A percentile compares a stretch with the other conserved stretches of the same genome.
Conservation (phyloP, 2,113 vertebrate genomes). For the Glaucomys volans region DNA sequence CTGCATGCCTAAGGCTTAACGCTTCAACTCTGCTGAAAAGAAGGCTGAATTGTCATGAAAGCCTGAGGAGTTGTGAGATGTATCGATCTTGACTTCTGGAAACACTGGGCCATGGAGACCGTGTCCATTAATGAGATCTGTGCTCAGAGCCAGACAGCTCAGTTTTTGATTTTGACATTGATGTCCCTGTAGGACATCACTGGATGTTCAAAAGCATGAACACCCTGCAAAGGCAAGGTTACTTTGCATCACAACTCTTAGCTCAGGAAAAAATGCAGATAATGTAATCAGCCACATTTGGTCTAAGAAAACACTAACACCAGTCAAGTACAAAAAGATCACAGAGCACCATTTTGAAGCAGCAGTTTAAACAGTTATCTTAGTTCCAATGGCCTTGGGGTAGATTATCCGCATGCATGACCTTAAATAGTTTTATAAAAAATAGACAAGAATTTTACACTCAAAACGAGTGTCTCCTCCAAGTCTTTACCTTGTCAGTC, state of each 20-base stretch:
- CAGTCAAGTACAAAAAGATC: not conserved
- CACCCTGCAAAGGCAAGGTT: not conserved
- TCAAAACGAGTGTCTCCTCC: not conserved
- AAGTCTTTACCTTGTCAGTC: not conserved
- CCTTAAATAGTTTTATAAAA: not conserved
- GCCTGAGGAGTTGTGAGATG: not conserved
- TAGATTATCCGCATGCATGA: not conserved
- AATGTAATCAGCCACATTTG: no score
- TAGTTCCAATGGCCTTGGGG: not conserved
- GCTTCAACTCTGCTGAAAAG: not conserved
- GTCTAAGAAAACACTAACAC: not conserved
- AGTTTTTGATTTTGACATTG: not conserved
- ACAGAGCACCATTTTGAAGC: not conserved
- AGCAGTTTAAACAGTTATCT: not conserved
- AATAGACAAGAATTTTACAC: not conserved
- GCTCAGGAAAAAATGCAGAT: not conserved
- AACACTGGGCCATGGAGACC: not conserved
- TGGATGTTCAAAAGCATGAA: not conserved
- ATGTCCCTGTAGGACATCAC: not conserved
- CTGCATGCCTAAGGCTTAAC: not conserved
- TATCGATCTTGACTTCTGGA: constrained; percentile 62
- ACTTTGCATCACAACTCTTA: not conserved
- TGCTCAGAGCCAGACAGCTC: not conserved
- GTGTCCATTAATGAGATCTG: not conserved
- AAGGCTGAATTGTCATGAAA: not conserved